phyloP scores from a whole-genome alignment of 1,140 invertebrate species.

The Oryctes rhinoceros region DNA sequence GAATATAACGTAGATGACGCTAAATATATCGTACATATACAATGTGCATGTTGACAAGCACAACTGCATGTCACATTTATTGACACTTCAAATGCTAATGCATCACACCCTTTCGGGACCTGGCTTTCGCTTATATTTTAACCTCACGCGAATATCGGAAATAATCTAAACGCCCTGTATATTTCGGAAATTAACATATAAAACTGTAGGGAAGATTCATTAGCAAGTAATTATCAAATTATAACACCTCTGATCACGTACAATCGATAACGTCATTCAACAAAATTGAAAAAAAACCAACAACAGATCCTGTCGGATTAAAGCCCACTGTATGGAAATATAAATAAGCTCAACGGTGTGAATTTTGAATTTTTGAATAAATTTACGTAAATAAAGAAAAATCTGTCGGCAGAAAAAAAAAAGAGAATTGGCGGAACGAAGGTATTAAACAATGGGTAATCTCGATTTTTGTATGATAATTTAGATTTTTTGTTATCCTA shows the following conservation, averaged over 20 bases:
- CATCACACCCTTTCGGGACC: background rate
- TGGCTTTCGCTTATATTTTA: background rate
- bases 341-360: background rate
- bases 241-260: background rate
- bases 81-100: conserved; percentile 5
- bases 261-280: background rate
- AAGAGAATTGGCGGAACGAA: background rate
- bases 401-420: background rate
- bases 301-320: background rate
- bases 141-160: too few species aligned
- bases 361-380: conserved; percentile 16
- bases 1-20: background rate
- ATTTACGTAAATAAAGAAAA: conserved; percentile 16
- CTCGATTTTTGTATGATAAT: conserved; percentile 15
- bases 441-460: conserved; percentile 5
- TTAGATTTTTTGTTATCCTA: background rate
- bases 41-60: background rate
- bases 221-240: too few species aligned
- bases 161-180: too few species aligned
- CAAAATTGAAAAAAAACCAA: background rate
- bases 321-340: background rate
- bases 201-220: too few species aligned
- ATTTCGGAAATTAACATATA: too few species aligned
- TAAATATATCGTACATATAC: background rate
- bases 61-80: conserved; percentile 10